phyloP scores from a whole-genome alignment of 2,113 vertebrate genomes.

The Astatoreochromis straeleni region DNA sequence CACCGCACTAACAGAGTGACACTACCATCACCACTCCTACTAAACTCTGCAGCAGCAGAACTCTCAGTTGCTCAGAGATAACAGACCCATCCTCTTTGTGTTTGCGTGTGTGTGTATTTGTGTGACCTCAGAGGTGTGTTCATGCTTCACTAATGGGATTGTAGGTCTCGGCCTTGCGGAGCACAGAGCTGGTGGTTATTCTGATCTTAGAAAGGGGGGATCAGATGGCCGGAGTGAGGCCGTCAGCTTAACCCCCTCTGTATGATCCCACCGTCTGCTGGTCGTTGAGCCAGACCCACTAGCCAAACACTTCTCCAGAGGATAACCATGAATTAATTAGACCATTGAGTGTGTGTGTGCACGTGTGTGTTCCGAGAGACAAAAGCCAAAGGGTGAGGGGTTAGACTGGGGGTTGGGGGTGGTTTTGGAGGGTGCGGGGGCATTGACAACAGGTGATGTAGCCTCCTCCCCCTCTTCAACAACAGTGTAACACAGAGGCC shows the following conservation, averaged over 20 bases:
- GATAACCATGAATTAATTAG: slow-evolving; percentile 69
- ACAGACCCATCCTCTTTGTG: neutral
- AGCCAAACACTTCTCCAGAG: slow-evolving; percentile 49
- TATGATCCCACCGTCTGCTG: slow-evolving; percentile 44
- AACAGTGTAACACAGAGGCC: slow-evolving; percentile 20
- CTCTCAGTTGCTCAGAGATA: neutral
- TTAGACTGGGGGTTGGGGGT: neutral
- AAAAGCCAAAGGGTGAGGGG: slow-evolving; percentile 24
- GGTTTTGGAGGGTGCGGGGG: neutral
- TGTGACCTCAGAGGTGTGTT: slow-evolving; percentile 6
- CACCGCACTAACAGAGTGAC: neutral
- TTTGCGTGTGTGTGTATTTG: neutral
- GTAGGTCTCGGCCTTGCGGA: slow-evolving; percentile 15
- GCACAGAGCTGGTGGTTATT: slow-evolving; percentile 23
- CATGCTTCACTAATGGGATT: slow-evolving; percentile 65
- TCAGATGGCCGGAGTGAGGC: slow-evolving; percentile 63
- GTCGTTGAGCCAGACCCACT: slow-evolving; percentile 46
- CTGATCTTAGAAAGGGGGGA: slow-evolving; percentile 23
- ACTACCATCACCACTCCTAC: neutral
- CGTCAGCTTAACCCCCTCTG: slow-evolving; percentile 41
- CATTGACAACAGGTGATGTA: slow-evolving; percentile 74
- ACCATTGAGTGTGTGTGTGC: neutral
- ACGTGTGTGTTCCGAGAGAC: slow-evolving; percentile 5
- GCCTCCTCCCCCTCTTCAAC: slow-evolving; percentile 26
- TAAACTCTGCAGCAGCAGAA: neutral